A percentile compares a stretch with the other conserved stretches of the same genome.
These are phyloP conservation scores for Gouania willdenowi DNA, from an alignment of 2,797 vertebrate genomes.

Conservation along the genomic window DNA sequence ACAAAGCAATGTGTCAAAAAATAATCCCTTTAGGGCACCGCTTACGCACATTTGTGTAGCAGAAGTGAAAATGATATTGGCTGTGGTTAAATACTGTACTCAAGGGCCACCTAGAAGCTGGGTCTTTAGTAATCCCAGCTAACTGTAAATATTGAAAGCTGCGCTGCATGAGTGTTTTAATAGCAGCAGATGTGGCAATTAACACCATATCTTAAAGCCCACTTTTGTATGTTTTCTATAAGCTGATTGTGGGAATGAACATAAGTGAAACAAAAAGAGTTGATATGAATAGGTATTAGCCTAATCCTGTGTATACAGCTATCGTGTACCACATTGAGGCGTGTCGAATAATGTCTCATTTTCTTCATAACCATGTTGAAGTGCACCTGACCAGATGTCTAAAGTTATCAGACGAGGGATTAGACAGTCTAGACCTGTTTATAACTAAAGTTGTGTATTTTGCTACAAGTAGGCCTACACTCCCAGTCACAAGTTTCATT, in stretches of 20 bases:
- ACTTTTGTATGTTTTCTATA: slow-evolving; percentile 80
- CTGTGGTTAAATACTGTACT: slow-evolving; percentile 61
- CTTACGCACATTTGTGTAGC: slow-evolving; percentile 71
- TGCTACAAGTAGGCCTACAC: no score
- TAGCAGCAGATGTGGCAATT: slow-evolving; percentile 83
- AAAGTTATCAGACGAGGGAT: slow-evolving; percentile 7
- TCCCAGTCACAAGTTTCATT: no score
- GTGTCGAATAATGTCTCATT: slow-evolving; percentile 74
- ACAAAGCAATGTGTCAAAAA: slow-evolving; percentile 58
- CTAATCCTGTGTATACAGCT: slow-evolving; percentile 72
- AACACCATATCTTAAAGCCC: slow-evolving; percentile 80
- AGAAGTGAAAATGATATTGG: slow-evolving; percentile 72
- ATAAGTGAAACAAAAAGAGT: slow-evolving; percentile 67
- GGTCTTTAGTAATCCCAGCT: slow-evolving; percentile 68
- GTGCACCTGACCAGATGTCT: slow-evolving; percentile 28
- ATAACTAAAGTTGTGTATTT: no score
- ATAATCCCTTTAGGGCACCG: slow-evolving; percentile 63
- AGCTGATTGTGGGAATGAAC: slow-evolving; percentile 76
- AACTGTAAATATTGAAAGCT: slow-evolving; percentile 77
- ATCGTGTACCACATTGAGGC: slow-evolving; percentile 69
- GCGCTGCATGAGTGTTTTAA: slow-evolving; percentile 79
- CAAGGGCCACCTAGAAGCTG: slow-evolving; percentile 70
- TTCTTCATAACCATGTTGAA: slow-evolving; percentile 45
- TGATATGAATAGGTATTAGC: slow-evolving; percentile 65
- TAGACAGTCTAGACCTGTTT: no score